Conservation (phyloP, 1,140 invertebrate species). For the Bactericera cockerelli region DNA sequence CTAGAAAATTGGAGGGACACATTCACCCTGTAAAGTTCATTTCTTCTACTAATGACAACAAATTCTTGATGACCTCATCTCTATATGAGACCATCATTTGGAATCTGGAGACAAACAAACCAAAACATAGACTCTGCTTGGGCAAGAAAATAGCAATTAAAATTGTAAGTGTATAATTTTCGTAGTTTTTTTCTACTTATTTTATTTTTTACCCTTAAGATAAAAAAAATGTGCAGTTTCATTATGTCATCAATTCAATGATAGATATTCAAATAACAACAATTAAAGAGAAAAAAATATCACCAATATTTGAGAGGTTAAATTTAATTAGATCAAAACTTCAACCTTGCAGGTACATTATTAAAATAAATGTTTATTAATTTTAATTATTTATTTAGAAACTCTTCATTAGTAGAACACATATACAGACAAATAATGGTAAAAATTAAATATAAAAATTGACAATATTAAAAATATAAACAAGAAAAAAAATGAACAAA, state of each 20-base stretch:
- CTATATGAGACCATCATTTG: conserved; percentile 45
- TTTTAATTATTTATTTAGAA: too few species aligned
- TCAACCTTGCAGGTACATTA: too few species aligned
- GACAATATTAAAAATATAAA: too few species aligned
- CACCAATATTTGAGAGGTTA: too few species aligned
- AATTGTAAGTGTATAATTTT: background rate
- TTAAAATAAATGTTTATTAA: too few species aligned
- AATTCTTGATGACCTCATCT: conserved; percentile 40
- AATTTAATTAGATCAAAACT: too few species aligned
- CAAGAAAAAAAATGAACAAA: too few species aligned
- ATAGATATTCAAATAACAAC: too few species aligned
- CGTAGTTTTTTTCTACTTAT: background rate
- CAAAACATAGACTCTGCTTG: background rate
- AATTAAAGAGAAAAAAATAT: too few species aligned
- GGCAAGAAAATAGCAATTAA: background rate
- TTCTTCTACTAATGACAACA: conserved; percentile 37
- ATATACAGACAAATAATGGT: too few species aligned
- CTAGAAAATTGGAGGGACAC: conserved; percentile 32
- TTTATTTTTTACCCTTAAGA: background rate
- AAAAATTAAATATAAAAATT: too few species aligned
- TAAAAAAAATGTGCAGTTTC: background rate
- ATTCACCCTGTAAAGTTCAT: conserved; percentile 36
- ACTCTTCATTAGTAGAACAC: too few species aligned
- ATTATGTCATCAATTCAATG: background rate
- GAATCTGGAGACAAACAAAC: conserved; percentile 32